Evolutionary conservation across 1,140 invertebrate species (phyloP).

Genomic region (Pristionchus pacificus): DNA sequence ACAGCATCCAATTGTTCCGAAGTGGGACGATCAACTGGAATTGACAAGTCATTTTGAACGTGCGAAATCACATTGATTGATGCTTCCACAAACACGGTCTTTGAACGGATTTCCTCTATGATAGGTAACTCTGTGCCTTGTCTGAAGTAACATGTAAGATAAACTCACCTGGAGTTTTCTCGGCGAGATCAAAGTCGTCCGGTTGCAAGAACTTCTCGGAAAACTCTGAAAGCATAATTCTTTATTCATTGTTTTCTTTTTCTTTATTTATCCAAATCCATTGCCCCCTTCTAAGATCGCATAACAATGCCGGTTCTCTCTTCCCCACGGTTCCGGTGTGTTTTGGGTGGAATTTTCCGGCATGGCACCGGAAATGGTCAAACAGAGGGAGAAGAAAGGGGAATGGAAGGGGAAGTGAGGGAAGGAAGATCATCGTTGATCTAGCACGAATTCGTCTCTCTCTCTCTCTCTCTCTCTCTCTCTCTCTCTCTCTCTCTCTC

Average conservation of each 20-base stretch:
- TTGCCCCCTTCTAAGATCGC: not conserved
- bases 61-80: constrained; percentile 4
- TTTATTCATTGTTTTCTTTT: not conserved
- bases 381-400: no score
- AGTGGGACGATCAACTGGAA: constrained; percentile 49
- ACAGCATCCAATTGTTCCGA: constrained; percentile 48
- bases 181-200: constrained; percentile 54
- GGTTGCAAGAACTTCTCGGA: constrained; percentile 48
- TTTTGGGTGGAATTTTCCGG: no score
- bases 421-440: no score
- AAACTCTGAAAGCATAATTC: constrained; percentile 26
- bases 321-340: not conserved
- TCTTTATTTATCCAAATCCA: not conserved
- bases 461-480: no score
- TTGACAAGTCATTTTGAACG: constrained; percentile 1
- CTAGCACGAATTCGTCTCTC: no score
- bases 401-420: no score
- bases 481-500: no score
- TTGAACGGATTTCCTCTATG: not conserved
- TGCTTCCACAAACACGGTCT: not conserved
- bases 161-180: constrained; percentile 39
- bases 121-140: constrained; percentile 7
- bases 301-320: not conserved
- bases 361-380: no score
- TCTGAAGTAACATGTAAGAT: constrained; percentile 2